Evolutionary conservation across 2,797 vertebrate genomes (phyloP), one percentile per base, ranked within the genome.

Genomic region (Potorous gilbertii): DNA sequence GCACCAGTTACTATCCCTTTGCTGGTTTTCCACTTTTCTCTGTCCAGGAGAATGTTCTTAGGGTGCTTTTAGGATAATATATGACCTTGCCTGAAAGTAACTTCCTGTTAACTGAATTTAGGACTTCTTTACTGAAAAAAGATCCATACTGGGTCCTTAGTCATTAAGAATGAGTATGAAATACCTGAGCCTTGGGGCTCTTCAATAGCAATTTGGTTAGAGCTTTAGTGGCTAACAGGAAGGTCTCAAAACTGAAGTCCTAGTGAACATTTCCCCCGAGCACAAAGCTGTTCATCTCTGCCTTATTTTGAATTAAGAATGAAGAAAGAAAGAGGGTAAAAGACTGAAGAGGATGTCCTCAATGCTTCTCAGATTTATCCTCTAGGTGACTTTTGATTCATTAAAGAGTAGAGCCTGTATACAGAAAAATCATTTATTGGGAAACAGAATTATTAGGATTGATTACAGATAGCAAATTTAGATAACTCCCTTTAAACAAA

Each of bases 261-360:
- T 92, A 52, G 81, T 40, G 34, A 52, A 46, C 11, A 13, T 91
- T n/a, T 55, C 55, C 40, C 40, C n/a, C 40, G 59, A 92, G 46
- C 24, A 50, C 74, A 90, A 90, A 90, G 5, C n/a, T 91, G 91
- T 62, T 55, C 62, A 87, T 90, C 34, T 74, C 55, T 28, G 24
- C 91, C 90, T 95, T 55, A 90, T n/a, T 96, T 94, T 92, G n/a
- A 31, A 56, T 92, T 96, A 81, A 95, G 93, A 59, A 96, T 91
- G 56, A 10, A 92, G 95, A 1, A 55, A 18, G 34, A 52, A 31
- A 94, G 91, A 28, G 55, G 93, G 93, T 66, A n/a, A 5, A 62
- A 94, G 66, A 54, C 40, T 21, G 56, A 91, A 14, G 24, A 62
- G 34, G 12, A 16, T 21, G 28, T 57, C 34, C 34, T 54, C 56